Base-by-base conservation (phyloP, 2,888 invertebrate genomes). In the Epicampocera succincta region DNA sequence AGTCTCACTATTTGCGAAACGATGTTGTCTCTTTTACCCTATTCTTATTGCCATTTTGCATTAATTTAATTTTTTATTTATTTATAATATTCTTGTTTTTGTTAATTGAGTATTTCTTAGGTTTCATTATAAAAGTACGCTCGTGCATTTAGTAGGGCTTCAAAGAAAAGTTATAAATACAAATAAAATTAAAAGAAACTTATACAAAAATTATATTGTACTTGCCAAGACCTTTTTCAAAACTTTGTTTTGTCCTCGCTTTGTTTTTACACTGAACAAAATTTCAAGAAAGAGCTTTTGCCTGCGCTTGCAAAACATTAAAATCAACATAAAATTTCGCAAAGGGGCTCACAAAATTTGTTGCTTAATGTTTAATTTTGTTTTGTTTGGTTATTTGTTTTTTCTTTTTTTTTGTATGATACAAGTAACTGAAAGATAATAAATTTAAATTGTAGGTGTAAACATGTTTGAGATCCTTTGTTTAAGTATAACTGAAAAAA, bases 321-420 rank as follows among this genome's bases (percentile, higher is more conserved):
- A 54, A 74, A 46, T 6, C 56, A 74, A 74, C 56, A 52, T 29
- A 33, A 66, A 60, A 61, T 66, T 74, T 77, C 74, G 68, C 21
- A 69, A 81, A 33, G 63, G 77, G 77, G 81, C 81, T 81, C 82
- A 78, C 65, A 78, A 77, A 74, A 74, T 65, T 54, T 21, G 58
- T 56, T 19, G 11, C 19, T 54, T 29, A 19, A 44, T 29, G 3
- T 21, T 58, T 42, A 1, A 19, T 5, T 17, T 56, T n/a, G n/a
- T n/a, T n/a, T n/a, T n/a, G n/a, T n/a, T n/a, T n/a, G n/a, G n/a
- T n/a, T n/a, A n/a, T n/a, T n/a, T n/a, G n/a, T n/a, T n/a, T n/a
- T n/a, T n/a, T n/a, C n/a, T n/a, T n/a, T n/a, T n/a, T n/a, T n/a
- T 58, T 21, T 56, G 13, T 33, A 17, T 33, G 8, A 19, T 11